Evolutionary conservation across 2,888 invertebrate species (phyloP).

Genomic region (Ophion slaviceki): DNA sequence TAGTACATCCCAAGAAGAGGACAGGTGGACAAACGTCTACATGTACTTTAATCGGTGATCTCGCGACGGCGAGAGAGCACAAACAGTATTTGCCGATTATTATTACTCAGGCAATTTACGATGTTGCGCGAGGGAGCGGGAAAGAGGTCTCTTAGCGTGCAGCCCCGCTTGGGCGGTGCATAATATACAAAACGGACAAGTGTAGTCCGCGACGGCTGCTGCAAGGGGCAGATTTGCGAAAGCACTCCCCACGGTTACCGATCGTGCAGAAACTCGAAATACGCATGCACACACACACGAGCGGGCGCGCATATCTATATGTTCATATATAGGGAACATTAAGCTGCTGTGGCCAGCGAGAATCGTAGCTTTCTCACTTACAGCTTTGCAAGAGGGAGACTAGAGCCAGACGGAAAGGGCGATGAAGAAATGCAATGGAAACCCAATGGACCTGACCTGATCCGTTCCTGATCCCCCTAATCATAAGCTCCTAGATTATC

Average conservation of each 20-base stretch:
- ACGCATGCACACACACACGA: slow-evolving; percentile 4
- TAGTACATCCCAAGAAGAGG: no score
- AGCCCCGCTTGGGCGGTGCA: slow-evolving; percentile 17
- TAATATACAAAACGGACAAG: slow-evolving; percentile 22
- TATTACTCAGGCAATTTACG: slow-evolving; percentile 64
- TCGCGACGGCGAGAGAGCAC: not conserved
- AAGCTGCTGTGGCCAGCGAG: slow-evolving; percentile 12
- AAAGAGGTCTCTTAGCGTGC: slow-evolving; percentile 44
- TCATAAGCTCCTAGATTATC: slow-evolving; percentile 60
- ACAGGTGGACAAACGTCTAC: no score
- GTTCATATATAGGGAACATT: not conserved
- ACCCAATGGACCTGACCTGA: slow-evolving; percentile 58
- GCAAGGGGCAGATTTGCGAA: slow-evolving; percentile 43
- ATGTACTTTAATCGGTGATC: not conserved
- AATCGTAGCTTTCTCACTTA: slow-evolving; percentile 20
- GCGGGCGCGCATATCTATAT: not conserved
- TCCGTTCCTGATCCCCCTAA: slow-evolving; percentile 54
- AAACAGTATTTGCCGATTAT: slow-evolving; percentile 56
- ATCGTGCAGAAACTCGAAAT: slow-evolving; percentile 39
- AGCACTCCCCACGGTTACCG: slow-evolving; percentile 38
- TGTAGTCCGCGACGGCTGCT: slow-evolving; percentile 34
- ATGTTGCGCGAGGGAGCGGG: slow-evolving; percentile 40
- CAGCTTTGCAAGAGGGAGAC: not conserved
- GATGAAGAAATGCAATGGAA: slow-evolving; percentile 49
- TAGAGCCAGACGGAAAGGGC: not conserved